These are phyloP conservation scores for Eilema griseolum DNA, from an alignment of 2,888 invertebrate species.

Conservation along the genomic window DNA sequence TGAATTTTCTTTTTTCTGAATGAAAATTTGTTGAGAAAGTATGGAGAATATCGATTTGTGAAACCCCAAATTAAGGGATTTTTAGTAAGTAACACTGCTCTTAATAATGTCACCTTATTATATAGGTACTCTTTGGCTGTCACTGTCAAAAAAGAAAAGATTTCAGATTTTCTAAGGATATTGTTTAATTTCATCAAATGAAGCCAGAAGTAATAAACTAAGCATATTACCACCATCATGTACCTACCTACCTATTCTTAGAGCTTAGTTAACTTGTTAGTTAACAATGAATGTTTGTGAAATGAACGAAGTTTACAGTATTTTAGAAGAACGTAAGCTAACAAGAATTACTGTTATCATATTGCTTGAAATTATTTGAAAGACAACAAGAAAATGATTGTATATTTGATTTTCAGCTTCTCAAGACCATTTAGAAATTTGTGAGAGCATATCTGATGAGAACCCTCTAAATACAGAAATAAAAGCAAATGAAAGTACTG, in stretches of 20 bases:
- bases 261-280: too few relatives aligned
- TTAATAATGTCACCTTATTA: too few relatives aligned
- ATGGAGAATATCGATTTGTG: too few relatives aligned
- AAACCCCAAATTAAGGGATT: too few relatives aligned
- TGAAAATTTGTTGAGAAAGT: too few relatives aligned
- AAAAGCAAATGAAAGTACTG: slow-evolving; percentile 45
- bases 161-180: too few relatives aligned
- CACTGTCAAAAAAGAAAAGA: too few relatives aligned
- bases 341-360: not conserved
- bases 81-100: too few relatives aligned
- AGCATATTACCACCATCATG: too few relatives aligned
- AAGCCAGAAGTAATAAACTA: not conserved
- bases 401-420: slow-evolving; percentile 35
- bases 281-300: slow-evolving; percentile 46
- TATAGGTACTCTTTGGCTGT: too few relatives aligned
- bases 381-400: not conserved
- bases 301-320: slow-evolving; percentile 36
- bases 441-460: slow-evolving; percentile 43
- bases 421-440: slow-evolving; percentile 46
- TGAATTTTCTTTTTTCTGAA: too few relatives aligned
- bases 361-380: not conserved
- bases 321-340: slow-evolving; percentile 49
- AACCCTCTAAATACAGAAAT: slow-evolving; percentile 28
- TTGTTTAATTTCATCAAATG: not conserved
- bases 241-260: too few relatives aligned